Evolutionary conservation across 1,140 invertebrate genomes (phyloP), one percentile per base, ranked within the genome.

Genomic region (Drosophila lini): DNA sequence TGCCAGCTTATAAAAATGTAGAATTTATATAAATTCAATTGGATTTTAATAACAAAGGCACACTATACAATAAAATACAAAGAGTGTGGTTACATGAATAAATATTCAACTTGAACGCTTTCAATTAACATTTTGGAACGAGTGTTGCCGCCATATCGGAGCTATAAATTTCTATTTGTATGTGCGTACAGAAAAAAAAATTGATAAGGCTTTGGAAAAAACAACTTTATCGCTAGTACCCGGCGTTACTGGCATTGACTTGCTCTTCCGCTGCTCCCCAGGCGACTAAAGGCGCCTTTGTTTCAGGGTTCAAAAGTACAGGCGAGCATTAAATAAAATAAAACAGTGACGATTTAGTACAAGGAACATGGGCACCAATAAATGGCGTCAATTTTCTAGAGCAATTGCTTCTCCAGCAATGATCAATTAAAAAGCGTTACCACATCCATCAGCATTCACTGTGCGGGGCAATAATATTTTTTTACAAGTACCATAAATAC

Each of bases 271-370:
- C 57, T 79, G 74, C 65, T 60, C 65, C 73, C 73, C 47, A 47
- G 13, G 28, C 47, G 16, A 48, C 56, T 64, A 28, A 4, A 38
- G 16, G 61, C 22, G 64, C 74, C 58, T 75, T 64, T 74, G 75
- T 74, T 74, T 63, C 71, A 62, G 75, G 75, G 81, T 88, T 79
- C 81, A 76, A 81, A 81, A 80, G 81, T 70, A 80, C 45, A 71
- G 28, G n/a, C 59, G 3, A 6, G 4, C 13, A 68, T 45, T 44
- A 44, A 65, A 16, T n/a, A 16, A 19, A 36, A 50, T 42, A 50
- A 52, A 44, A 70, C 64, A 40, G 41, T 69, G 48, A 34, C 55
- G 50, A 31, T 47, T 40, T 15, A 40, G 22, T 56, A 15, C 16
- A 40, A 19, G 4, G 16, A 69, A 19, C 45, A 41, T n/a, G 19